Evolutionary conservation across 2,113 vertebrate genomes (phyloP).

Genomic region (Dolichallabes microphthalmus): DNA sequence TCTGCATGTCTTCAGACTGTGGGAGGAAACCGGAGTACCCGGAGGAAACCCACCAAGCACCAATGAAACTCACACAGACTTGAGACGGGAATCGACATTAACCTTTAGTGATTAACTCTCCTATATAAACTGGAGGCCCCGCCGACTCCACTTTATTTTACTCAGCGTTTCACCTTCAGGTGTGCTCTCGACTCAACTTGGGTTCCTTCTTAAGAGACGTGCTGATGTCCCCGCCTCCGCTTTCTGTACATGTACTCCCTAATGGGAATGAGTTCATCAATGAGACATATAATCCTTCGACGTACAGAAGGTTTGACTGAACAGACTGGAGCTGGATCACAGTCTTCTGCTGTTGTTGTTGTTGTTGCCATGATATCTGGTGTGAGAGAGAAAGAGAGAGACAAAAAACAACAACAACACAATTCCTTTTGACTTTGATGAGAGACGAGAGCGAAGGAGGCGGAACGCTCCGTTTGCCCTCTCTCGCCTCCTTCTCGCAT

Average conservation of each 20-base stretch:
- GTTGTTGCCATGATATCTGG: background rate
- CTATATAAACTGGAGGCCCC: background rate
- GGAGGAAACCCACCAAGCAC: no score
- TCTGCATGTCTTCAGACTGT: no score
- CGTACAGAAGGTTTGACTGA: no score
- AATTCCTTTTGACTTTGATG: slow-evolving; percentile 26
- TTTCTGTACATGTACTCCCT: background rate
- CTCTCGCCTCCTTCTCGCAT: slow-evolving; percentile 7
- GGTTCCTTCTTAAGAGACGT: background rate
- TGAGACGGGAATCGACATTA: background rate
- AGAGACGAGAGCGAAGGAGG: slow-evolving; percentile 2
- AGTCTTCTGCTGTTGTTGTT: background rate
- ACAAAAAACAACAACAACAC: background rate
- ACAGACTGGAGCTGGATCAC: slow-evolving; percentile 6
- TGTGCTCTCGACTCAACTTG: background rate
- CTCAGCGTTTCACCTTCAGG: background rate
- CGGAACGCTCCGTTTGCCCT: slow-evolving; percentile 5
- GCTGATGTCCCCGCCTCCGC: background rate
- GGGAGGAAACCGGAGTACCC: no score
- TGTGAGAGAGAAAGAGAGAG: background rate
- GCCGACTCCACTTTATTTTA: background rate
- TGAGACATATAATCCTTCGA: background rate
- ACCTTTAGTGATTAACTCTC: background rate
- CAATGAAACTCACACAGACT: no score
- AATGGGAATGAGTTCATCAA: background rate